Evolutionary conservation across 2,888 invertebrate genomes (phyloP).

Genomic region (Diploptera punctata): DNA sequence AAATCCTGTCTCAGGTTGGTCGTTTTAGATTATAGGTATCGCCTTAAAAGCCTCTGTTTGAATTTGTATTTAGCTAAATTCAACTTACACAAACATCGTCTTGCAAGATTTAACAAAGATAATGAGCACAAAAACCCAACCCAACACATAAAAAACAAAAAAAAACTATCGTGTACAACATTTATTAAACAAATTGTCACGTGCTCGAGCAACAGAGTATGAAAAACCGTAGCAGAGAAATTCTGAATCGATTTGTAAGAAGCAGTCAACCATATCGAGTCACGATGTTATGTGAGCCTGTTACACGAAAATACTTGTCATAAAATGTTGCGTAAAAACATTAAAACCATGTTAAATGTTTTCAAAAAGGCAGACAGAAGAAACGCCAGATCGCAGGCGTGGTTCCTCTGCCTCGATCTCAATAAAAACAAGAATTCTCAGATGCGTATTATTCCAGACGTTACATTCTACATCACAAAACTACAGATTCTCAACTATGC

Average conservation of each 20-base stretch:
- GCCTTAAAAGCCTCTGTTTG: too few relatives aligned
- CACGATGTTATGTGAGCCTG: background rate
- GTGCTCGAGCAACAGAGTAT: background rate
- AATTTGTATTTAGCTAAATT: background rate
- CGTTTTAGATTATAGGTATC: too few relatives aligned
- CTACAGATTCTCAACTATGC: too few relatives aligned
- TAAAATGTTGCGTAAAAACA: background rate
- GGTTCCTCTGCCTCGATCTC: background rate
- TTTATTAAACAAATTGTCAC: slow-evolving; percentile 10
- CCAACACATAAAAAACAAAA: background rate
- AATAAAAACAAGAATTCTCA: background rate
- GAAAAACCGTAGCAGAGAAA: background rate
- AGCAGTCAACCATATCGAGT: background rate
- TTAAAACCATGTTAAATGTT: background rate
- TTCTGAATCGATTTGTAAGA: slow-evolving; percentile 4
- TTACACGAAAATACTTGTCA: slow-evolving; percentile 7
- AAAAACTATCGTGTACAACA: background rate
- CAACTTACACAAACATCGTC: background rate
- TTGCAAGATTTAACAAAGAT: background rate
- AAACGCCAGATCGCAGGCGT: background rate
- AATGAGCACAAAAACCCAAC: background rate
- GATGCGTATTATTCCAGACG: background rate
- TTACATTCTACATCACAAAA: too few relatives aligned
- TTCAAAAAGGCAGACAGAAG: background rate
- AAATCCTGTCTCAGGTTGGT: too few relatives aligned